phyloP scores from a whole-genome alignment of 2,797 vertebrate species.

The Acomys russatus region DNA sequence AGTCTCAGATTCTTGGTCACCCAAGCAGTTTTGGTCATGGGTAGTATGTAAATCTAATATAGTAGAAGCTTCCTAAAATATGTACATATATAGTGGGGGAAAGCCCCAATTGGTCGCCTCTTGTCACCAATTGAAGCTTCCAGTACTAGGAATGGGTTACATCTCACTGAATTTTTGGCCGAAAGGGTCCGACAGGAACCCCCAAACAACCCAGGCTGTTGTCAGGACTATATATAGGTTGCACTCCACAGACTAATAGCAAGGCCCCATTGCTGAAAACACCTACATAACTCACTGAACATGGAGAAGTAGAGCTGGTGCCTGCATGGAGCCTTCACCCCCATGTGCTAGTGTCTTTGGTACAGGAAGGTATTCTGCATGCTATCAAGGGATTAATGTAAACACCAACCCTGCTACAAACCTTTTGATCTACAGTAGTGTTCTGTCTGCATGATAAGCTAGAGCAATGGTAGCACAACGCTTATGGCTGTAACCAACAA shows the following conservation, averaged over 20 bases:
- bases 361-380: neutral
- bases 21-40: neutral
- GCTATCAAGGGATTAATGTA: neutral
- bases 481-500: neutral
- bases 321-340: neutral
- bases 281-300: neutral
- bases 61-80: neutral
- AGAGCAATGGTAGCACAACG: neutral
- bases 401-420: neutral
- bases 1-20: neutral
- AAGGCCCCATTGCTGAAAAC: neutral
- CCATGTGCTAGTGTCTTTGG: neutral
- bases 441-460: neutral
- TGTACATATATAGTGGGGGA: neutral
- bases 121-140: neutral
- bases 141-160: neutral
- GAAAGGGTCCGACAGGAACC: neutral
- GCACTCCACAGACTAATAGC: neutral
- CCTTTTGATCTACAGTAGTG: neutral
- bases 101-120: neutral
- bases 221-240: neutral
- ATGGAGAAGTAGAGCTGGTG: neutral
- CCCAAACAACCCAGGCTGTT: neutral
- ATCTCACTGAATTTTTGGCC: neutral
- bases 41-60: neutral